These are phyloP conservation scores for Pachymerium ferrugineum DNA, from an alignment of 2,888 invertebrate species.

Conservation along the genomic window DNA sequence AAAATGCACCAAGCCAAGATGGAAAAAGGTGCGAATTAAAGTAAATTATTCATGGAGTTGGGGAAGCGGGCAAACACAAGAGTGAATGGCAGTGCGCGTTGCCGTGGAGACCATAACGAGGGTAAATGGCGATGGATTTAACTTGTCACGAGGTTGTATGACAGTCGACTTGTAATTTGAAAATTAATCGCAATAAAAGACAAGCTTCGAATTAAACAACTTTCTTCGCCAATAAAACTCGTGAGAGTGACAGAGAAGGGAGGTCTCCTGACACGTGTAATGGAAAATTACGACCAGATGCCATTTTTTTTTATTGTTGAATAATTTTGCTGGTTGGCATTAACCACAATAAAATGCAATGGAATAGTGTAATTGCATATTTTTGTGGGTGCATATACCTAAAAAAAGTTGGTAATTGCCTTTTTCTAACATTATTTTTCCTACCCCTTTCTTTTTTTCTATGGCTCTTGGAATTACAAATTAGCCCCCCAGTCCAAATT, in stretches of 20 bases:
- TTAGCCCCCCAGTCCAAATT: too few relatives aligned
- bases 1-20: constrained; percentile 21
- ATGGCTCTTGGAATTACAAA: not conserved
- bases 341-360: constrained; percentile 13
- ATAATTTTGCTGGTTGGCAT: not conserved
- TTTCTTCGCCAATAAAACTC: not conserved
- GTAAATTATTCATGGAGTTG: constrained; percentile 4
- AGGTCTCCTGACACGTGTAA: not conserved
- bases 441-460: not conserved
- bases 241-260: not conserved
- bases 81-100: not conserved
- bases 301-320: not conserved
- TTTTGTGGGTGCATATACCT: not conserved
- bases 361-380: constrained; percentile 4
- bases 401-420: not conserved
- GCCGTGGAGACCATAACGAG: not conserved
- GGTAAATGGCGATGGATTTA: constrained; percentile 8
- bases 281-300: constrained; percentile 9
- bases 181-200: constrained; percentile 13
- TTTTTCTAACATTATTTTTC: not conserved
- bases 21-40: constrained; percentile 15
- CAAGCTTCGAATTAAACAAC: constrained; percentile 6
- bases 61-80: not conserved
- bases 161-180: constrained; percentile 4
- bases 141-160: constrained; percentile 8